phyloP scores from a whole-genome alignment of 2,888 invertebrate species.

The Ligdia adustata region DNA sequence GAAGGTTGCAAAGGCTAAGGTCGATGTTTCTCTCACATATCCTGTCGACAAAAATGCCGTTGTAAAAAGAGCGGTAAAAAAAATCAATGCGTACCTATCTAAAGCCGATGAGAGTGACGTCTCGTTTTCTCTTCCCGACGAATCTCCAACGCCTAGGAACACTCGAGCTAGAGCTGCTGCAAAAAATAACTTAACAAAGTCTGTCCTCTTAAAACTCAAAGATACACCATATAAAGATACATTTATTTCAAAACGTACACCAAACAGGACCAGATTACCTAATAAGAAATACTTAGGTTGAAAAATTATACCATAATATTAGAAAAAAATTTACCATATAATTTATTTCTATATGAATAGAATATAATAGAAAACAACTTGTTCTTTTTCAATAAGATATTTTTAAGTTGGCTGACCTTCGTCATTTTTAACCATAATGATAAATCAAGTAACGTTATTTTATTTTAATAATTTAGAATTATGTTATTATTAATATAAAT shows the following conservation, averaged over 20 bases:
- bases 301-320: no score
- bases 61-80: constrained; percentile 9
- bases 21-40: constrained; percentile 18
- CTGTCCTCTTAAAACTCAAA: constrained; percentile 4
- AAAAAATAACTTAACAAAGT: neutral
- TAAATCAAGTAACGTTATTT: no score
- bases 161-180: neutral
- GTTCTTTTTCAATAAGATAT: no score
- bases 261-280: constrained; percentile 12
- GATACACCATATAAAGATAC: neutral
- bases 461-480: no score
- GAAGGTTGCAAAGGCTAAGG: constrained; percentile 6
- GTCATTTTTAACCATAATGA: no score
- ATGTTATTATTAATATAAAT: no score
- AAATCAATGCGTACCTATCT: neutral
- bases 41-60: neutral
- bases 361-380: no score
- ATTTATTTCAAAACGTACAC: neutral
- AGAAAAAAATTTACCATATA: no score
- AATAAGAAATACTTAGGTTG: constrained; percentile 17
- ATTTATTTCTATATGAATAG: no score
- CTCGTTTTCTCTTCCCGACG: constrained; percentile 36
- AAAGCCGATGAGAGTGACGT: constrained; percentile 33
- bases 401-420: no score
- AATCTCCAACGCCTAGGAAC: constrained; percentile 16